A percentile compares a stretch with the other conserved stretches of the same genome.
These are phyloP conservation scores for Limanda limanda DNA, from an alignment of 2,113 vertebrate species.

Conservation along the genomic window DNA sequence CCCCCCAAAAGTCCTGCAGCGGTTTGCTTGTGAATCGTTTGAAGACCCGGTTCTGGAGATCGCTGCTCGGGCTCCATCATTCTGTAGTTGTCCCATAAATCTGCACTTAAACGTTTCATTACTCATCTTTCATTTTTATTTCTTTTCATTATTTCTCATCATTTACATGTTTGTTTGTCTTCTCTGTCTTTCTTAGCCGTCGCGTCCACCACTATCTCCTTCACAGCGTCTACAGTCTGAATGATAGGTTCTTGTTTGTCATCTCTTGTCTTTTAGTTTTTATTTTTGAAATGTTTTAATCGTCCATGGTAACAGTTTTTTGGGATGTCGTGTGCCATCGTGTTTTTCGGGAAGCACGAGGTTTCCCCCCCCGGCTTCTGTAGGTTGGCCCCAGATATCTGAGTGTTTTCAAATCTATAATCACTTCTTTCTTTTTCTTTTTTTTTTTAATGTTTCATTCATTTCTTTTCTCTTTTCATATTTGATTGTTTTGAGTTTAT, in stretches of 20 bases:
- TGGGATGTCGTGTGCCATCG: conserved; percentile 64
- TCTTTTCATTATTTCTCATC: conserved; percentile 9
- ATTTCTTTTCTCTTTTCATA: conserved; percentile 53
- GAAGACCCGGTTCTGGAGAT: conserved; percentile 46
- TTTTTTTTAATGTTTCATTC: conserved; percentile 39
- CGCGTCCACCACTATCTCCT: conserved; percentile 24
- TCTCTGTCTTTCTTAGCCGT: conserved; percentile 5
- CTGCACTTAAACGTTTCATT: conserved; percentile 39
- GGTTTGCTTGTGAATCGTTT: conserved; percentile 47
- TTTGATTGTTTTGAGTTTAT: conserved; percentile 58
- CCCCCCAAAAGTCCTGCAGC: conserved; percentile 28
- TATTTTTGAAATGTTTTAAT: conserved; percentile 36
- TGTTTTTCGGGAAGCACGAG: conserved; percentile 41
- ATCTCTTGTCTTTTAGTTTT: conserved; percentile 23
- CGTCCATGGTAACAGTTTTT: conserved; percentile 48
- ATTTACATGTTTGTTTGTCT: conserved; percentile 35
- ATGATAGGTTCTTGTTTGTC: conserved; percentile 38
- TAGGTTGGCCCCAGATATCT: conserved; percentile 52
- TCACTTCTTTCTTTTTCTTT: conserved; percentile 21
- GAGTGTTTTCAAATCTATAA: conserved; percentile 61
- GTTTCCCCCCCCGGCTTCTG: not conserved
- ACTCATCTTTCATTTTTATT: not conserved
- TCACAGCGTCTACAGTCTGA: conserved; percentile 39
- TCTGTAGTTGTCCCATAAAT: conserved; percentile 29
- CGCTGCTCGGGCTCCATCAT: conserved; percentile 16